Evolutionary conservation across 2,113 vertebrate genomes (phyloP).

Genomic region (Psettodes erumei): DNA sequence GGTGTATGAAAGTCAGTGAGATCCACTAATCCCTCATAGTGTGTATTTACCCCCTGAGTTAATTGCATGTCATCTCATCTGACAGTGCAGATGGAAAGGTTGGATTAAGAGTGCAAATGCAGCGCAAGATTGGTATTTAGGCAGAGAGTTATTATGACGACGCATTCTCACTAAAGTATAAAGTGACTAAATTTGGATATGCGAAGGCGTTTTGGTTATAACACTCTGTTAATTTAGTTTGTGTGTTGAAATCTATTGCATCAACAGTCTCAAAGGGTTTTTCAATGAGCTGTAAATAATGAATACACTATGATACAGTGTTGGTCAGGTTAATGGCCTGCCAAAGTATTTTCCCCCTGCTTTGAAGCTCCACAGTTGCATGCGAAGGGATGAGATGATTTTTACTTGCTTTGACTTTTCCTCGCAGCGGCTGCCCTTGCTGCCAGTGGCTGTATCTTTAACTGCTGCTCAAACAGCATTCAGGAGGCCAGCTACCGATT

Average conservation of each 20-base stretch:
- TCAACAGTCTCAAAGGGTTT: conserved; percentile 3
- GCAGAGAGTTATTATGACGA: conserved; percentile 13
- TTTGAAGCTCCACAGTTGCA: conserved; percentile 37
- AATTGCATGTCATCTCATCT: conserved; percentile 70
- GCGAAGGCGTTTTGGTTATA: conserved; percentile 11
- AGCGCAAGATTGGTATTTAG: conserved; percentile 41
- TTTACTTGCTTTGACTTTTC: conserved; percentile 37
- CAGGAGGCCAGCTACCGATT: conserved; percentile 6
- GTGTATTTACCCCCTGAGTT: conserved; percentile 61
- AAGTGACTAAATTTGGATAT: conserved; percentile 3
- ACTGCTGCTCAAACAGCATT: conserved; percentile 12
- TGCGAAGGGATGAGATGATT: conserved; percentile 28
- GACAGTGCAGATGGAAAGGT: conserved; percentile 68
- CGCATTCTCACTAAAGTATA: not conserved
- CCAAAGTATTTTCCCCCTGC: not conserved
- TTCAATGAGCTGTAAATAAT: conserved; percentile 70
- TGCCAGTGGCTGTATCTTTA: not conserved
- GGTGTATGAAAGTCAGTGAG: conserved; percentile 56
- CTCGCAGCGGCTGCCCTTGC: not conserved
- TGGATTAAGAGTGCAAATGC: conserved; percentile 68
- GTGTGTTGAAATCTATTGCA: not conserved
- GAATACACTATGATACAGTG: conserved; percentile 41
- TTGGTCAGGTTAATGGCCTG: conserved; percentile 32
- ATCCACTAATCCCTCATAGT: conserved; percentile 64
- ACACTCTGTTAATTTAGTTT: conserved; percentile 7